Conservation (phyloP, 2,888 invertebrate species). For the Tipula confusa region DNA sequence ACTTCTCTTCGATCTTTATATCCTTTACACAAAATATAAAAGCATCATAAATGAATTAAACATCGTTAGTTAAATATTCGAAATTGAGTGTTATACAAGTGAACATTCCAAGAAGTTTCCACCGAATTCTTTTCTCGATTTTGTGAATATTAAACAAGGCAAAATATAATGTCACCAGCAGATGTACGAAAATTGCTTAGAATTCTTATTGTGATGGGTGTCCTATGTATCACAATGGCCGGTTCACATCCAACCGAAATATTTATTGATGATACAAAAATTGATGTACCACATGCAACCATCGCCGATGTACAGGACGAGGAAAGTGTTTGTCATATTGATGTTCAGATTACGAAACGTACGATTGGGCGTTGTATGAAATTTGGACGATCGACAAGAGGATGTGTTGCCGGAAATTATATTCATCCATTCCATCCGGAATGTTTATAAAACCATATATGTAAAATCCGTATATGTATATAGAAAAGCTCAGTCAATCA, state of each 20-base stretch:
- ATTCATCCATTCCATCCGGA: constrained; percentile 50
- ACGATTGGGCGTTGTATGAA: constrained; percentile 48
- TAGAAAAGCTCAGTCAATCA: no score
- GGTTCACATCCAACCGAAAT: constrained; percentile 21
- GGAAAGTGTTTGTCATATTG: constrained; percentile 36
- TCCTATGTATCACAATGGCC: not conserved
- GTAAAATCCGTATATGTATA: no score
- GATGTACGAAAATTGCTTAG: not conserved
- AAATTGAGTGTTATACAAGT: not conserved
- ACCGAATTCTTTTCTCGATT: not conserved
- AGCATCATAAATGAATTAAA: not conserved
- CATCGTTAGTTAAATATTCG: not conserved
- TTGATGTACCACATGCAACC: not conserved
- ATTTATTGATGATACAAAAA: not conserved
- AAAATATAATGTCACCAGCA: not conserved
- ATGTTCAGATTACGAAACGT: constrained; percentile 45
- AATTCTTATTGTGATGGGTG: not conserved
- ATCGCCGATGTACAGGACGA: not conserved
- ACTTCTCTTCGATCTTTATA: not conserved
- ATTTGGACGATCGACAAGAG: constrained; percentile 45
- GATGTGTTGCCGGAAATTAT: constrained; percentile 50
- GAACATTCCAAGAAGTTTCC: no score
- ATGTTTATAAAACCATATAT: constrained; percentile 43
- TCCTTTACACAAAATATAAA: not conserved
- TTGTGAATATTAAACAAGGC: not conserved